Base-by-base conservation (phyloP, 2,888 invertebrate genomes). In the Parnassius mnemosyne region DNA sequence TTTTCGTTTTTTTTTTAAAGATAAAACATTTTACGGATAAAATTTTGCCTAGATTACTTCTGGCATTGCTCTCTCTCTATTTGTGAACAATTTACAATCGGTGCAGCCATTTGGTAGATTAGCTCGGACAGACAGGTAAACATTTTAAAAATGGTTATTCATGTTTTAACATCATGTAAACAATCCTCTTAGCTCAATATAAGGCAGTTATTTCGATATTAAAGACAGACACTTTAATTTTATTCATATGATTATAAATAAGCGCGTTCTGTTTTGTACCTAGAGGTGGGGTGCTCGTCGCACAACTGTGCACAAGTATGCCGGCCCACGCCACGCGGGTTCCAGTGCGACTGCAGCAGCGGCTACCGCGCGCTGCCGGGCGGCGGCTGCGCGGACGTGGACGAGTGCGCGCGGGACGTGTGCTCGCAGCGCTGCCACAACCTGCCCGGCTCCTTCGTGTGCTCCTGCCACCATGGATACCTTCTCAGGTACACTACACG, bases 401-500 rank as follows among this genome's bases (percentile, higher is more conserved):
- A 97, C 72, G 97, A 97, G 83, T 97, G 97, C 73, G 68, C 78
- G 2, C 69, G 77, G 2, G 84, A 89, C 13, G 84, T 85, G 1
- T 96, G 96, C 76, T 92, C 95, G 3, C 96, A 96, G 73, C 71
- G 89, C 0, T 95, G 95, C 75, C 72, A 74, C 42, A 94, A 95
- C 70, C 75, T 78, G 0, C 80, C 77, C 0, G 94, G 94, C 0
- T 88, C 92, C 0, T 94, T 88, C 75, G 56, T 78, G 1, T 95
- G 95, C 73, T 85, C 89, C 5, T 95, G 95, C 68, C 87, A 91
- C 66, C 81, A 89, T 10, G 94, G 93, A 16, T 95, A 93, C 68
- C 77, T 91, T 1, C 80, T 94, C 12, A 91, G 93, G 92, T 92
- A 12, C 16, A 20, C 42, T n/a, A 13, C 3, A 46, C 46, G 9